Conservation (phyloP, 2,797 vertebrate species). For the Typhlichthys eigenmanni region DNA sequence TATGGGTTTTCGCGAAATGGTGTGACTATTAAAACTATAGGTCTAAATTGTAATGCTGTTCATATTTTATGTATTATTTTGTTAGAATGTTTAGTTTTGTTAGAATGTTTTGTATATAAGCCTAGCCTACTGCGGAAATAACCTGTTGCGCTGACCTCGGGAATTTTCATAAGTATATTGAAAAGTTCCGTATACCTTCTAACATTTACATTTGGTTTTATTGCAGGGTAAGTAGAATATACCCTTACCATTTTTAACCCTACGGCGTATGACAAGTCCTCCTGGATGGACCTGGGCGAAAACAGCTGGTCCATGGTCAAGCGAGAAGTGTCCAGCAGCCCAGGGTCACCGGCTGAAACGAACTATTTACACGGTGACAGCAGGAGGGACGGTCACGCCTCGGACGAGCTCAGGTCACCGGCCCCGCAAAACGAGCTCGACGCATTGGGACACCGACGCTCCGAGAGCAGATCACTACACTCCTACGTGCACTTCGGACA, state of each 20-base stretch:
- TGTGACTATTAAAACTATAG: too few relatives aligned
- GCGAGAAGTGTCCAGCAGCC: conserved; percentile 85
- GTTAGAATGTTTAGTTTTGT: too few relatives aligned
- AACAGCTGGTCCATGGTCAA: conserved; percentile 93
- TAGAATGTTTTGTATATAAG: too few relatives aligned
- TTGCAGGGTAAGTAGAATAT: conserved; percentile 61
- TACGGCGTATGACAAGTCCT: conserved; percentile 79
- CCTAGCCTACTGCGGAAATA: too few relatives aligned
- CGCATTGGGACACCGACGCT: conserved; percentile 79
- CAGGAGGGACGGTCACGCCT: conserved; percentile 75
- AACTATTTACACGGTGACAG: conserved; percentile 78
- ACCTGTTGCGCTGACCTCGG: too few relatives aligned
- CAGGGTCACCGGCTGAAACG: conserved; percentile 79
- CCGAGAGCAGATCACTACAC: conserved; percentile 82
- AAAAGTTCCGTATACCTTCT: background rate
- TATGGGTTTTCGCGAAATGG: too few relatives aligned
- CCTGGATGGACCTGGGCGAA: conserved; percentile 98
- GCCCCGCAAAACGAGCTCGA: conserved; percentile 80
- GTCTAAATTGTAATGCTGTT: too few relatives aligned
- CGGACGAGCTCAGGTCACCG: conserved; percentile 78
- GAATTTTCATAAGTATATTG: too few relatives aligned
- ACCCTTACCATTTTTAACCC: conserved; percentile 60
- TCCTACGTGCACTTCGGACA: conserved; percentile 86
- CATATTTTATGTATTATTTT: too few relatives aligned
- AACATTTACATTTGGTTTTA: conserved; percentile 13